Conservation (phyloP, 2,888 invertebrate genomes). For the Ditylenchus weischeri region DNA sequence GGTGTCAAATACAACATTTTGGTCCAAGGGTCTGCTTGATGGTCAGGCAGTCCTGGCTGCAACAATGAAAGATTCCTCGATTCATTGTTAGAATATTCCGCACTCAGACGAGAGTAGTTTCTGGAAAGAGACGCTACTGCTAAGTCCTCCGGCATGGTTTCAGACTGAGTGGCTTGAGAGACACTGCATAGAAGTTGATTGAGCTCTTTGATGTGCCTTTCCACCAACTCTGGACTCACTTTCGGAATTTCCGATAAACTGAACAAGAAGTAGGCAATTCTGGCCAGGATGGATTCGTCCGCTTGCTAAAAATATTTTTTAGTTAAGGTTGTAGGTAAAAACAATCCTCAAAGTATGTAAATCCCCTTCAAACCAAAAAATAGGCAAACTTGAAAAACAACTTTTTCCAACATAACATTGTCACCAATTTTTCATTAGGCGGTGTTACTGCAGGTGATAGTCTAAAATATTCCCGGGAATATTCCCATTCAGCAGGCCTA, state of each 20-base stretch:
- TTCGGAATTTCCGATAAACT: neutral
- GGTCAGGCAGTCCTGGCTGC: slow-evolving; percentile 32
- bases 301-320: neutral
- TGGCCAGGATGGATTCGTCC: neutral
- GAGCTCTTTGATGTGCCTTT: slow-evolving; percentile 6
- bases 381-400: too few relatives aligned
- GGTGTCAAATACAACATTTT: slow-evolving; percentile 32
- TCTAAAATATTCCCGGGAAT: too few relatives aligned
- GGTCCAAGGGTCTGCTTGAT: slow-evolving; percentile 25
- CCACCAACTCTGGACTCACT: slow-evolving; percentile 1
- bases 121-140: neutral
- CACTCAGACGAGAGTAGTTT: neutral
- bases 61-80: slow-evolving; percentile 33
- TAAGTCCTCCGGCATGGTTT: neutral
- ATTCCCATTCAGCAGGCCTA: too few relatives aligned
- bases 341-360: too few relatives aligned
- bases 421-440: too few relatives aligned
- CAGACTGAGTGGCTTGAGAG: neutral
- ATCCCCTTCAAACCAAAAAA: too few relatives aligned
- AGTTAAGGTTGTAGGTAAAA: too few relatives aligned
- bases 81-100: neutral
- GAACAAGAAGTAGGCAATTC: neutral
- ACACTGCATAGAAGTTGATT: neutral
- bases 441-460: too few relatives aligned
- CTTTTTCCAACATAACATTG: too few relatives aligned